Conservation (phyloP, 2,113 vertebrate species). For the Isurus oxyrinchus region DNA sequence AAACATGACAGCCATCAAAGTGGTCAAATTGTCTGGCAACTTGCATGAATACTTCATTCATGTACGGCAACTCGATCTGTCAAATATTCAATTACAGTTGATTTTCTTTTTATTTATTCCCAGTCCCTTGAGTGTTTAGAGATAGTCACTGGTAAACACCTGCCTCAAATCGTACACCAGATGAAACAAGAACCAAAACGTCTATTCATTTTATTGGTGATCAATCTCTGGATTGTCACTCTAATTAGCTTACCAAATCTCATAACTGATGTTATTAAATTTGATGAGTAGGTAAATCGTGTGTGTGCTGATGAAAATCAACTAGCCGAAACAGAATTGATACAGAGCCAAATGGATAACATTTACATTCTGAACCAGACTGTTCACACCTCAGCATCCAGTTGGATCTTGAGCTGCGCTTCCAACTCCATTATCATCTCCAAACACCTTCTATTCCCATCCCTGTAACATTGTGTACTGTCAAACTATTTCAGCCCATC, state of each 20-base stretch:
- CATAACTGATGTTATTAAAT: not conserved
- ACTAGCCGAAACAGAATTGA: not conserved
- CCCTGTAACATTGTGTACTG: not conserved
- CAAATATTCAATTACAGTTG: not conserved
- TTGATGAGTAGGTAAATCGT: not conserved
- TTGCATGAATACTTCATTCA: not conserved
- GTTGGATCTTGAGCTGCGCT: not conserved
- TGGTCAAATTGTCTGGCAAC: not conserved
- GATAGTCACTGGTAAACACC: not conserved
- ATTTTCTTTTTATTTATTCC: not conserved
- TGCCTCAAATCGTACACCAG: not conserved
- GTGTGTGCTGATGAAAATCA: not conserved
- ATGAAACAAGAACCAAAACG: not conserved
- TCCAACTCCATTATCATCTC: not conserved
- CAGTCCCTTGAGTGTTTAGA: not conserved
- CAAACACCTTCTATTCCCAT: too few species aligned
- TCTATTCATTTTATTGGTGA: not conserved
- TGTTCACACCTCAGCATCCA: not conserved
- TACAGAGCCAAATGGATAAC: not conserved
- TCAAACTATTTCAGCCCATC: not conserved
- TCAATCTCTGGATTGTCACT: not conserved
- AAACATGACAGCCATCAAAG: not conserved
- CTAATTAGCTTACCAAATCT: not conserved
- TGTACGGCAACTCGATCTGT: not conserved
- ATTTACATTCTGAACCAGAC: not conserved